phyloP scores from a whole-genome alignment of 2,888 invertebrate species.

The Eurytoma californica region DNA sequence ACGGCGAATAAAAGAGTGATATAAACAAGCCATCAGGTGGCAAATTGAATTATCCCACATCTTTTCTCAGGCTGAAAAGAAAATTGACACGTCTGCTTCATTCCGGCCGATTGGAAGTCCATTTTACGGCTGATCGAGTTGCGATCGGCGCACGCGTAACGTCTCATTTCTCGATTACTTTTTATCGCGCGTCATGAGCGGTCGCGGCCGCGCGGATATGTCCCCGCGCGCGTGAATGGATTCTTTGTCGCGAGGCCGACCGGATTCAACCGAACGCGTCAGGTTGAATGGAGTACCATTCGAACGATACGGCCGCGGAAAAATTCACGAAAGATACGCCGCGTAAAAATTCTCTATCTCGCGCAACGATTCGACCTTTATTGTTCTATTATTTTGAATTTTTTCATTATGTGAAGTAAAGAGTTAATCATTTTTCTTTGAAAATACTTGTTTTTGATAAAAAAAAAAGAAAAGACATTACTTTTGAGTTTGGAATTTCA shows the following conservation, averaged over 20 bases:
- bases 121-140: constrained; percentile 47
- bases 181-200: constrained; percentile 17
- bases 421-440: too few species aligned
- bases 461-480: too few species aligned
- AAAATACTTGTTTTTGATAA: too few species aligned
- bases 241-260: not conserved
- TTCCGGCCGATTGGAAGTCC: constrained; percentile 38
- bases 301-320: not conserved
- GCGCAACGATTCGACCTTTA: too few species aligned
- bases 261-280: constrained; percentile 21
- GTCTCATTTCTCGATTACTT: constrained; percentile 27
- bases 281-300: constrained; percentile 4
- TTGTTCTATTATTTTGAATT: too few species aligned
- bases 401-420: too few species aligned
- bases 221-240: not conserved
- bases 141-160: not conserved
- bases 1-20: not conserved
- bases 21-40: not conserved
- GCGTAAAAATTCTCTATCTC: too few species aligned
- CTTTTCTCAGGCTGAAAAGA: not conserved
- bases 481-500: too few species aligned
- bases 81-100: constrained; percentile 41
- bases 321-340: too few species aligned
- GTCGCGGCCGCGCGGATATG: too few species aligned
- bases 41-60: constrained; percentile 1